phyloP scores from a whole-genome alignment of 2,797 vertebrate species.

The Pelodytes ibericus region DNA sequence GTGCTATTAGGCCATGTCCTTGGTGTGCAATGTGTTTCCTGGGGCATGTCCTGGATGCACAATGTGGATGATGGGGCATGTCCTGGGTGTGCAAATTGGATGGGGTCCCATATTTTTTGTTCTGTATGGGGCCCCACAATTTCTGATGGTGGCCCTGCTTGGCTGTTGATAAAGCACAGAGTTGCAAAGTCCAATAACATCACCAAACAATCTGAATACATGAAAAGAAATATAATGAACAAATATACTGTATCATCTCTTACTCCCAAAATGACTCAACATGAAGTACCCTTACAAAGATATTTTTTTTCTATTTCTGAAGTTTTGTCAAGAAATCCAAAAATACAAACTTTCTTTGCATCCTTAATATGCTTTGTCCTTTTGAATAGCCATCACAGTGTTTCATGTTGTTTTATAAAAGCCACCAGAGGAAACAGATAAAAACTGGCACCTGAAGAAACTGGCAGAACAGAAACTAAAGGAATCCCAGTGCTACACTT shows the following conservation, averaged over 20 bases:
- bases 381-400: constrained; percentile 49
- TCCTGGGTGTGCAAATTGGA: too few species aligned
- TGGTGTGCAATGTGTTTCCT: too few species aligned
- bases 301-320: constrained; percentile 27
- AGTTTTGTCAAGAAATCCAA: constrained; percentile 25
- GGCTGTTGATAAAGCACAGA: too few species aligned
- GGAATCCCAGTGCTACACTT: constrained; percentile 49
- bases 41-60: too few species aligned
- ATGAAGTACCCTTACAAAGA: constrained; percentile 23
- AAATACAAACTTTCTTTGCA: constrained; percentile 50
- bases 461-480: constrained; percentile 48
- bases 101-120: too few species aligned
- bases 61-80: too few species aligned
- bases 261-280: not conserved
- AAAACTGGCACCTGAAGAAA: constrained; percentile 51
- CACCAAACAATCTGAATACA: constrained; percentile 8
- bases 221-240: constrained; percentile 24
- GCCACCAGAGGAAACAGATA: constrained; percentile 49
- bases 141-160: too few species aligned
- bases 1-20: too few species aligned
- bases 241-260: too few species aligned
- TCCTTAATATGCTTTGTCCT: constrained; percentile 50
- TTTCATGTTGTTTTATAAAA: constrained; percentile 51
- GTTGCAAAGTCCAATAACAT: not conserved
- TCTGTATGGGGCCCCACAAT: too few species aligned